Base-by-base conservation (phyloP, 2,113 vertebrate species). In the Pagrus major region DNA sequence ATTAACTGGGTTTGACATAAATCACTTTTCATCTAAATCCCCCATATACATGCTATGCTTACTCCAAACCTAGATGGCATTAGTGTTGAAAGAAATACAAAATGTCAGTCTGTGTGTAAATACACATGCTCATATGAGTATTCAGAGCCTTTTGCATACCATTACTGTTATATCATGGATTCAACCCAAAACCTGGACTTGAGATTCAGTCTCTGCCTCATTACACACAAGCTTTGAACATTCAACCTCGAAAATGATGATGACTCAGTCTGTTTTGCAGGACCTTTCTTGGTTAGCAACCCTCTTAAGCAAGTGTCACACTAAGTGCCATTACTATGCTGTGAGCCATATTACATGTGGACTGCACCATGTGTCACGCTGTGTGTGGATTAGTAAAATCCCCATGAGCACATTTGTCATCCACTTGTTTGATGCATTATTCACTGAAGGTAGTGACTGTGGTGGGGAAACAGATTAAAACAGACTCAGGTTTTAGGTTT, bases 361-460 rank as follows among this genome's bases (percentile, higher is more conserved):
- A 69, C 44, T 70, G 86, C 54, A 66, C 56, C 6, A 54, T 70
- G 59, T 79, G 81, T 85, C 77, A 75, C 49, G 77, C 33, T 70
- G 63, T 51, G 63, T 55, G 41, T 71, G 71, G 31, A 81, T 81
- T 67, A 77, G 74, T 49, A 44, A 88, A 77, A 71, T 81, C 52
- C 47, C 58, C 70, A 54, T 8, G 39, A 76, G 41, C 49, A 63
- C 21, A 65, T 54, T 56, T 76, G 60, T 82, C 71, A 84, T 77
- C 71, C 63, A 56, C 55, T 81, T 65, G 46, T 84, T 81, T 68
- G 51, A 56, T 81, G 77, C 61, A 55, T 81, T 65, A 60, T 81
- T 78, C 35, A 71, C 33, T 6, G 15, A 78, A 21, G 51, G 55
- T 59, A 59, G 35, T 65, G 70, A 68, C 39, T 64, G 33, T 63